Conservation (phyloP, 1,140 invertebrate species). For the Matsumurasca onukii region DNA sequence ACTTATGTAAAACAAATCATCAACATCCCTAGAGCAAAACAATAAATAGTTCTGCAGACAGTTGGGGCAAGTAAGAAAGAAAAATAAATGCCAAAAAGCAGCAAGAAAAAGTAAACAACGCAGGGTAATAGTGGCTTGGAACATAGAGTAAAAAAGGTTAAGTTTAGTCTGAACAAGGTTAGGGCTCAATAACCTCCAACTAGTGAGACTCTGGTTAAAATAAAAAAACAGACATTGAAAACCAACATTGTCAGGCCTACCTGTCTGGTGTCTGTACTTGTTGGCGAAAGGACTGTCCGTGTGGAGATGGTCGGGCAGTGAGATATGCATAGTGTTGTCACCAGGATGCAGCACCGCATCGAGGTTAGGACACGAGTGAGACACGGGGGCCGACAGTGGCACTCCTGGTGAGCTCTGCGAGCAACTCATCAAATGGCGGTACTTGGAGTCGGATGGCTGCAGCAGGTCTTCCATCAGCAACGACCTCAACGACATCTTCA, state of each 20-base stretch:
- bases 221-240: too few relatives aligned
- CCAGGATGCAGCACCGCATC: constrained; percentile 38
- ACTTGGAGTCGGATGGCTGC: constrained; percentile 70
- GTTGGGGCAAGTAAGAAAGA: too few relatives aligned
- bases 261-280: constrained; percentile 21
- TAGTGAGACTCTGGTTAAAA: too few relatives aligned
- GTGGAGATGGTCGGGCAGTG: constrained; percentile 67
- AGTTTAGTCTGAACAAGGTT: too few relatives aligned
- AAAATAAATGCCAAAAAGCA: too few relatives aligned
- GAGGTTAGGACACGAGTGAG: constrained; percentile 83
- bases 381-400: constrained; percentile 58
- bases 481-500: constrained; percentile 76
- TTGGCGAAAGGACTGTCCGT: constrained; percentile 52
- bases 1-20: too few relatives aligned
- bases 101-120: too few relatives aligned
- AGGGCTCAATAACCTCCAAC: too few relatives aligned
- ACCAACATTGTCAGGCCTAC: background rate
- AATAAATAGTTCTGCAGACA: too few relatives aligned
- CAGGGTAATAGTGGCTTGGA: too few relatives aligned
- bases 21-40: too few relatives aligned
- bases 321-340: constrained; percentile 32
- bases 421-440: constrained; percentile 80
- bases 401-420: constrained; percentile 52
- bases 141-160: too few relatives aligned
- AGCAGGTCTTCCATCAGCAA: constrained; percentile 87